Evolutionary conservation across 2,888 invertebrate genomes (phyloP).

Genomic region (Boloria euphrosyne): DNA sequence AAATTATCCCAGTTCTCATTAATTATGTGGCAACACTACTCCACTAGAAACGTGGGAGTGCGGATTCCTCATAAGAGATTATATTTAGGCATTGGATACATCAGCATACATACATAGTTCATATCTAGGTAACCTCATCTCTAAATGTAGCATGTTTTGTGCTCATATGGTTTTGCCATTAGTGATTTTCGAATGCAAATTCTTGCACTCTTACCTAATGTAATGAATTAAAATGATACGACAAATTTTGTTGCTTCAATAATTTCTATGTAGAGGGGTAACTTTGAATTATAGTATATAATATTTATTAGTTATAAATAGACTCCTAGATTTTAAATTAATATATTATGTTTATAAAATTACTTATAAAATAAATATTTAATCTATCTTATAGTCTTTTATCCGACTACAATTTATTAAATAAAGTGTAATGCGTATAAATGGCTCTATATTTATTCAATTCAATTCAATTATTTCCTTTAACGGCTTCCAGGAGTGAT

Average conservation of each 20-base stretch:
- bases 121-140: constrained; percentile 17
- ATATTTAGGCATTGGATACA: constrained; percentile 33
- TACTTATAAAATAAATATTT: no score
- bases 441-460: no score
- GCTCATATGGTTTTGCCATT: constrained; percentile 23
- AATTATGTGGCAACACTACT: constrained; percentile 10
- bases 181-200: constrained; percentile 22
- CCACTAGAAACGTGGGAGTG: constrained; percentile 46
- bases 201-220: constrained; percentile 1
- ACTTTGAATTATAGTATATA: neutral
- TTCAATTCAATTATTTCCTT: no score
- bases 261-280: neutral
- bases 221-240: constrained; percentile 14
- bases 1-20: neutral
- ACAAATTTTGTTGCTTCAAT: neutral
- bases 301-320: no score
- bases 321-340: no score
- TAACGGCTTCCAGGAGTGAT: no score
- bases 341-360: no score
- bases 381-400: no score
- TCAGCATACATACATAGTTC: no score
- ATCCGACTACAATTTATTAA: no score
- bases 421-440: neutral
- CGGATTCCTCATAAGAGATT: constrained; percentile 47
- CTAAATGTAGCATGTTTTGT: constrained; percentile 23